Evolutionary conservation across 2,113 vertebrate genomes (phyloP), one percentile per base, ranked within the genome.

Genomic region (Morone saxatilis): DNA sequence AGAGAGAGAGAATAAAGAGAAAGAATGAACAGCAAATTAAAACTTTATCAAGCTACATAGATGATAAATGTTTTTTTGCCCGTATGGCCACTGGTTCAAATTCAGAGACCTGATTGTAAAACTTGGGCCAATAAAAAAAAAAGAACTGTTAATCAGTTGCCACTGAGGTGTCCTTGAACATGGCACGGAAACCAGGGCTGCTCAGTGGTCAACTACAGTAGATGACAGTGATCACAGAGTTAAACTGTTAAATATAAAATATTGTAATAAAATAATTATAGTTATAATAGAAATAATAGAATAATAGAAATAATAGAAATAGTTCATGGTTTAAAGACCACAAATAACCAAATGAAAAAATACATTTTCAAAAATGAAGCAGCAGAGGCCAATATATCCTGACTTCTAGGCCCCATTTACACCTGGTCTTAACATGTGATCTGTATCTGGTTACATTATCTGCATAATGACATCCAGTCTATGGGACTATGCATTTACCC

Each of bases 81-180:
- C 79, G 41, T 40, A 7, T 16, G 51, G 65, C 59, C n/a, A 65
- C 38, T 17, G 40, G 65, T 79, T 66, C 8, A 83, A 76, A 65
- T 63, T 11, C 36, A 22, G 48, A 69, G 41, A 48, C n/a, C 45
- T 70, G 48, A 62, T 70, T 31, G n/a, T 63, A 50, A 78, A 63
- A 50, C 65, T 51, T 53, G 25, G 5, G 12, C 36, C 14, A 57
- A 5, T 69, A 68, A 73, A 38, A 56, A 40, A 38, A 16, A 48
- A 53, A 54, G 25, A 74, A 68, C 31, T 48, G 20, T 57, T 77
- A 78, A 76, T 72, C 53, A 80, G 36, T 50, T 66, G 43, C 74
- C 36, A 48, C 25, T 25, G 62, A 81, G 40, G 47, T 36, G 22
- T 75, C 60, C 57, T 65, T 76, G 48, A 83, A 75, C 50, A 17